Base-by-base conservation (phyloP, 2,888 invertebrate genomes). In the Drosophila prolongata region DNA sequence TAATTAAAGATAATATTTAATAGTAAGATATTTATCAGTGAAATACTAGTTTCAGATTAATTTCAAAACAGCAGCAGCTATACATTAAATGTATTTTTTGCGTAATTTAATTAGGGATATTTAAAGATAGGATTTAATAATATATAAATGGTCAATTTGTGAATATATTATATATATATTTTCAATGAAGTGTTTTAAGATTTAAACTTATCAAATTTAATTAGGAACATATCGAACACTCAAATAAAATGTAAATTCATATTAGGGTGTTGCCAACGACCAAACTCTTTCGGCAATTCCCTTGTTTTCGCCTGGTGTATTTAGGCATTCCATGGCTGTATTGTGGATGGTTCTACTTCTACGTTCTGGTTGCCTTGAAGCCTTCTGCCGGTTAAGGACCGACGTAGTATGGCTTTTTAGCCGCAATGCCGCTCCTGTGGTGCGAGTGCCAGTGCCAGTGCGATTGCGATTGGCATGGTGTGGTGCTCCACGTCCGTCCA, bases 401-500 rank as follows among this genome's bases (percentile, higher is more conserved):
- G 47, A 53, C 43, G 53, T 56, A 70, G 71, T 70, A 54, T 71
- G 83, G 83, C 83, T 84, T 84, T 84, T 86, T 84, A 84, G 83
- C 83, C 87, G 87, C 83, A 86, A 83, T 86, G 83, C 79, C 75
- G 79, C 76, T 80, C 54, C 61, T 53, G 55, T 50, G 53, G 50
- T 35, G 53, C 52, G 14, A 52, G 54, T 54, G 50, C 54, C 38
- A 35, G 19, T 74, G 80, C 80, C 76, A 65, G 34, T 52, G 76
- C 52, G 14, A 52, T 50, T 50, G 50, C 54, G 44, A 35, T 30
- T 37, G 52, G 76, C 74, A 50, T 75, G 67, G 77, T 69, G 61
- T 67, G 71, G 80, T 65, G 59, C 67, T 76, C 73, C 84, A 80
- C 79, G 84, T 83, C 79, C 87, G 81, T 69, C 79, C 80, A 84